Base-by-base conservation (phyloP, 2,888 invertebrate genomes). In the Eupithecia vulgata region DNA sequence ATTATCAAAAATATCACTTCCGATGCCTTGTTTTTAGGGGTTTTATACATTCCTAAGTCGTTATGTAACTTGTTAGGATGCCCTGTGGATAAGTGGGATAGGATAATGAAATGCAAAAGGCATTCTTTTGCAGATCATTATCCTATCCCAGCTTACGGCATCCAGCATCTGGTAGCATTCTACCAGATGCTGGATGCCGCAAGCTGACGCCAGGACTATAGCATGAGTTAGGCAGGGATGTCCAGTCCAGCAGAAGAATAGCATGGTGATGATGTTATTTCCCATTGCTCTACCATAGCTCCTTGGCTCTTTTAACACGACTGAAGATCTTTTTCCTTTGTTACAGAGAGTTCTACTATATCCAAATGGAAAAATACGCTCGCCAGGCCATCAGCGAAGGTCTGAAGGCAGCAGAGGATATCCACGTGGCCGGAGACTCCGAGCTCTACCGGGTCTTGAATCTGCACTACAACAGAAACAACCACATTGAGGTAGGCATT, bases 281-380 rank as follows among this genome's bases (percentile, higher is more conserved):
- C 17, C 17, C 45, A 25, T 10, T 21, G 1, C 1, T 21, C 12
- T 57, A 25, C 1, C 25, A 57, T 57, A 13, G 25, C 2, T 12
- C 42, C 30, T 15, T 34, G 34, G 7, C 7, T 34, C 12, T 42
- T 12, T n/a, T 0, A 70, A 66, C 8, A 62, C 12, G 4, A 69
- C 62, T 74, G 21, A 74, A 67, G 35, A 48, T 2, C 5, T 21
- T 10, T 82, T 80, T 84, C 68, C 76, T 74, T 87, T 72, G 78
- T 92, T 92, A 68, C 96, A 99, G 99, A 95, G 99, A 99, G 95
- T 99, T 99, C 96, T 99, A 99, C 96, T 99, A 99, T 95, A 99
- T 99, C 90, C 99, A 99, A 95, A 99, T 99, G 99, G 99, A 99
- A 95, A 99, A 99, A 94, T 99, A 99, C 95, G 99, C 99, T 78